These are phyloP conservation scores for Lypha dubia DNA, from an alignment of 2,888 invertebrate species.

Conservation along the genomic window DNA sequence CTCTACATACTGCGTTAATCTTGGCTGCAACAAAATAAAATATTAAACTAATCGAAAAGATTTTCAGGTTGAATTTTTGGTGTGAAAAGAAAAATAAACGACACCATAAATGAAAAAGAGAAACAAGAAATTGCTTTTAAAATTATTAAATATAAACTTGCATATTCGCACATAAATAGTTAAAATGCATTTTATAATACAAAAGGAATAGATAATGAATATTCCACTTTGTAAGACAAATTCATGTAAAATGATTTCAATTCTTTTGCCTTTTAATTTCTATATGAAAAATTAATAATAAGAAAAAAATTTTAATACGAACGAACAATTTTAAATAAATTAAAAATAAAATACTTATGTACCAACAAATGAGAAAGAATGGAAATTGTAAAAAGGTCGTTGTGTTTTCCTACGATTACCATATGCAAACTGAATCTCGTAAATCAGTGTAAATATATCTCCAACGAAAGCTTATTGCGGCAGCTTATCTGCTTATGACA, in stretches of 20 bases:
- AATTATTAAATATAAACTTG: conserved; percentile 39
- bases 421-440: conserved; percentile 75
- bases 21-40: conserved; percentile 21
- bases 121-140: conserved; percentile 63
- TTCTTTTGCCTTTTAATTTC: background rate
- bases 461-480: conserved; percentile 80
- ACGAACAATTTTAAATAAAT: conserved; percentile 56
- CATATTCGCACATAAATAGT: background rate
- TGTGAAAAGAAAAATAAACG: conserved; percentile 15
- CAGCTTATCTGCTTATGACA: conserved; percentile 83
- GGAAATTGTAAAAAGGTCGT: conserved; percentile 72
- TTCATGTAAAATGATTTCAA: conserved; percentile 22
- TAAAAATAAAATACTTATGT: conserved; percentile 42
- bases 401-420: conserved; percentile 73
- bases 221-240: conserved; percentile 20
- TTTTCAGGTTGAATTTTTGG: conserved; percentile 40
- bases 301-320: conserved; percentile 22
- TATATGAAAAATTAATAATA: conserved; percentile 48
- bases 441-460: conserved; percentile 75
- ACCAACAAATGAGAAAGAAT: conserved; percentile 12
- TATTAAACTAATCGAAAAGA: conserved; percentile 49
- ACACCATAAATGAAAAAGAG: background rate
- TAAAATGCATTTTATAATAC: conserved; percentile 25
- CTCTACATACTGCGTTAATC: background rate
- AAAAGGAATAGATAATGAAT: conserved; percentile 23